phyloP scores from a whole-genome alignment of 2,113 vertebrate species.

The Xyliphius kryptos region DNA sequence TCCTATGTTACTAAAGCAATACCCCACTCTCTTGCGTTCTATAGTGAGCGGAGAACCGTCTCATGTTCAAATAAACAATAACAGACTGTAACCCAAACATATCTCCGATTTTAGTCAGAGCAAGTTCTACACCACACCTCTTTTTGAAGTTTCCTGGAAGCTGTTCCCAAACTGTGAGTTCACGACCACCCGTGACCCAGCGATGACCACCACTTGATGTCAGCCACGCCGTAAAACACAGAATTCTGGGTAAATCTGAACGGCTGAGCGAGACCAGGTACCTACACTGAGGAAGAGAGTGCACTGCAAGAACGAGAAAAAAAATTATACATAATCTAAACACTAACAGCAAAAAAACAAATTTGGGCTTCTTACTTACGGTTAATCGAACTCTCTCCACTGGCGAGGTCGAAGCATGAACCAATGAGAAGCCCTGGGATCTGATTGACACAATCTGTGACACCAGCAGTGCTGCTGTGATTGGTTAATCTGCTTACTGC shows the following conservation, averaged over 20 bases:
- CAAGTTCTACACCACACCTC: constrained; percentile 48
- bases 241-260: constrained; percentile 58
- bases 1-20: no score
- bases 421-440: constrained; percentile 65
- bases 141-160: constrained; percentile 59
- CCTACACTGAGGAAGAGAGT: constrained; percentile 61
- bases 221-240: constrained; percentile 67
- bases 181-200: constrained; percentile 67
- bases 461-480: constrained; percentile 66
- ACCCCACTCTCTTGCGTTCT: no score
- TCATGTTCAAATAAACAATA: no score
- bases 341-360: background rate
- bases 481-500: constrained; percentile 65
- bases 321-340: background rate
- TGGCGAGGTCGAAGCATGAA: constrained; percentile 68
- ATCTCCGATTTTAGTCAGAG: background rate
- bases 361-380: constrained; percentile 50
- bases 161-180: constrained; percentile 69
- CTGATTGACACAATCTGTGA: constrained; percentile 70
- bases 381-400: constrained; percentile 65
- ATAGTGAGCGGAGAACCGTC: background rate
- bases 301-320: constrained; percentile 52
- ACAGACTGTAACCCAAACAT: background rate
- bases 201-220: constrained; percentile 69
- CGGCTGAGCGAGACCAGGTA: constrained; percentile 66